These are phyloP conservation scores for Ginglymostoma cirratum DNA, from an alignment of 2,113 vertebrate species.

Conservation along the genomic window DNA sequence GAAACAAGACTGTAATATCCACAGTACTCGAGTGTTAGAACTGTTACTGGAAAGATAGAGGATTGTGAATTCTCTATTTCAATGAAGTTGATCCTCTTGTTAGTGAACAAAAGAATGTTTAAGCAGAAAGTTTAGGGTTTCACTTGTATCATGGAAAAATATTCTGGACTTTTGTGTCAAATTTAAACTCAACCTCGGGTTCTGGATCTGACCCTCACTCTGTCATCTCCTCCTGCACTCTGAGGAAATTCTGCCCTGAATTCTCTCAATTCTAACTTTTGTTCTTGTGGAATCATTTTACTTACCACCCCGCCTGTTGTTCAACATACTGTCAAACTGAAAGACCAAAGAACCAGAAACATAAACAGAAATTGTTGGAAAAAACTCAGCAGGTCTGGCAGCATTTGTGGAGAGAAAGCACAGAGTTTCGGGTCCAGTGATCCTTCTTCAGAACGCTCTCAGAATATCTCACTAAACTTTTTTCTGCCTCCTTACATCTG, in stretches of 20 bases:
- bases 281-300: neutral
- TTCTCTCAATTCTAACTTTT: neutral
- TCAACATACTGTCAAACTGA: neutral
- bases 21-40: neutral
- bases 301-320: neutral
- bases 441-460: no score
- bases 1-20: neutral
- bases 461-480: neutral
- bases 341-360: no score
- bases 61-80: neutral
- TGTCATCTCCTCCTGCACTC: neutral
- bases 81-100: neutral
- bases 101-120: neutral
- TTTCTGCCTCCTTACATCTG: neutral
- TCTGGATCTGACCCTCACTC: neutral
- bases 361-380: no score
- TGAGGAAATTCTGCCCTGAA: neutral
- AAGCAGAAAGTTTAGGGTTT: neutral
- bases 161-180: neutral
- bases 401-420: no score
- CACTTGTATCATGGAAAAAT: neutral
- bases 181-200: neutral
- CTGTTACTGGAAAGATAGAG: neutral
- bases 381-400: no score
- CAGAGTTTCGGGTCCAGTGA: no score